Base-by-base conservation (phyloP, 2,113 vertebrate species). In the Parus major region DNA sequence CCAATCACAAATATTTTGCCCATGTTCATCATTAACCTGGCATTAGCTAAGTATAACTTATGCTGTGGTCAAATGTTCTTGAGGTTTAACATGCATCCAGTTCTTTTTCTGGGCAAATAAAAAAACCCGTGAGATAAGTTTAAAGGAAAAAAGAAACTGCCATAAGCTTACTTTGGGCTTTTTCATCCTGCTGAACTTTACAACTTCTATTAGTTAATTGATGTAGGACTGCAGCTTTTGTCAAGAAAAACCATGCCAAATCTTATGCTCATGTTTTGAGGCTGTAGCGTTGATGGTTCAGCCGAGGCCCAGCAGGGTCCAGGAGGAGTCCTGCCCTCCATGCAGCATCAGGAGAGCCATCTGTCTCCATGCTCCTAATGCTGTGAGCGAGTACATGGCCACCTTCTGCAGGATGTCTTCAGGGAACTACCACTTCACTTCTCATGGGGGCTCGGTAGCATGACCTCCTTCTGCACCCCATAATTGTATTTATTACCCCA, bases 1-100 rank as follows among this genome's bases (percentile, higher is more conserved):
- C 55, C 80, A 95, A 52, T 97, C 80, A 83, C 59, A 94, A 95
- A 92, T 93, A 77, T 88, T 94, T 95, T 77, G 25, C 35, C 83
- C 63, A 33, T 49, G 56, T 81, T 93, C 86, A 88, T 88, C 60
- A 78, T 93, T 81, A 86, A 36, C 42, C 55, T 90, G 82, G 50
- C 63, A 57, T 88, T 90, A 93, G 63, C 46, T 57, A 83, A 80
- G 27, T 63, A 77, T 91, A 49, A 77, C 63, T 77, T 92, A 80
- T 50, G 35, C 63, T 77, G 50, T 70, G 79, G 68, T 81, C 55
- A 47, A 78, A 77, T 77, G 55, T 77, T 80, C 63, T 83, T 81
- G 76, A 63, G 42, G 55, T 86, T 93, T 86, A 77, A 52, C 46
- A 86, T 14, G 9, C 55, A 55, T 93, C 50, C 70, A 85, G 27